Percentiles rank a stretch among this genome's conserved stretches.
Evolutionary conservation across 2,888 invertebrate species (phyloP).

Genomic region (Aphodius granarius): DNA sequence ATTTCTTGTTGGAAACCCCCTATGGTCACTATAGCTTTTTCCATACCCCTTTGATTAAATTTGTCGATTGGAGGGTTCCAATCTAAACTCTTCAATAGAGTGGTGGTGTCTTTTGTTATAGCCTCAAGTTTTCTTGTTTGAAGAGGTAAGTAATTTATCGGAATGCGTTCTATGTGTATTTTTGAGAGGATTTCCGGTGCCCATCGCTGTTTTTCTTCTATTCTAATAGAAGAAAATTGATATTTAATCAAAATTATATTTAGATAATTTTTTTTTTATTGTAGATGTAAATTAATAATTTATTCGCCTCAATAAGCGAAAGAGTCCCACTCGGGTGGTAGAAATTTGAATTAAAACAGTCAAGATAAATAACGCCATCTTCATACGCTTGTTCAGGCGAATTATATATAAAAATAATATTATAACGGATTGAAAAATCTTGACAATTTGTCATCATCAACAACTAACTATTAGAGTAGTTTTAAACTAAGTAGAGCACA

Average conservation of each 20-base stretch:
- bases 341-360: no score
- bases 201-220: not conserved
- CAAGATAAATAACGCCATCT: no score
- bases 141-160: not conserved
- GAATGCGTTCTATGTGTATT: not conserved
- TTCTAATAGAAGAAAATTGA: no score
- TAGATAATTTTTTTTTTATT: not conserved
- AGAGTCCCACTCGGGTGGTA: no score
- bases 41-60: conserved; percentile 69
- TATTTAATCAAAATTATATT: no score
- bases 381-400: no score
- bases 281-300: not conserved
- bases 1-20: conserved; percentile 67
- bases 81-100: not conserved
- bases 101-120: not conserved
- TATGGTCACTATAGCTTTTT: conserved; percentile 67
- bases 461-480: no score
- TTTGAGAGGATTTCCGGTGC: conserved; percentile 1
- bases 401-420: not conserved
- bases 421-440: not conserved
- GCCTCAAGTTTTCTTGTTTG: not conserved
- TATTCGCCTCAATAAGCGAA: no score
- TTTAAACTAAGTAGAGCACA: no score
- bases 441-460: no score
- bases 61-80: conserved; percentile 41